A percentile compares a stretch with the other conserved stretches of the same genome.
Conservation (phyloP, 2,113 vertebrate species). For the Cyphomyrus discorhynchus region DNA sequence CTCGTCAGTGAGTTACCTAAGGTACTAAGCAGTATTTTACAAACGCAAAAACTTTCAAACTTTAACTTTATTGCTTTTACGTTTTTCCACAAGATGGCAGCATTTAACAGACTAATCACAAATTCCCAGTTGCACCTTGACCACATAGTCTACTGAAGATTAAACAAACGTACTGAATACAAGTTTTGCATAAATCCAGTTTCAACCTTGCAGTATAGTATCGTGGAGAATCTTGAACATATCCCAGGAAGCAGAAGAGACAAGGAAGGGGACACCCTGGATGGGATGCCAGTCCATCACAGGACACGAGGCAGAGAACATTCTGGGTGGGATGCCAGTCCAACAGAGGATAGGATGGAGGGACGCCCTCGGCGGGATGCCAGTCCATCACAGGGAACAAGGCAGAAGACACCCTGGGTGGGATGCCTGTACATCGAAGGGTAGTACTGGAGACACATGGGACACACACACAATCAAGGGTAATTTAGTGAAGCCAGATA, state of each 20-base stretch:
- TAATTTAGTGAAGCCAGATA: not conserved
- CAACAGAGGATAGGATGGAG: too few species aligned
- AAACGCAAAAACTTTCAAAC: not conserved
- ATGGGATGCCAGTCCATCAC: not conserved
- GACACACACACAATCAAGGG: not conserved
- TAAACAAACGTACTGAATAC: not conserved
- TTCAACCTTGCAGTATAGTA: not conserved
- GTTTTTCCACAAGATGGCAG: not conserved
- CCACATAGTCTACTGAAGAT: not conserved
- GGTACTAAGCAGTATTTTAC: not conserved
- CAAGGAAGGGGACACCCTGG: not conserved
- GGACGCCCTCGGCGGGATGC: not conserved
- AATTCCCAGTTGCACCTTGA: constrained; percentile 43
- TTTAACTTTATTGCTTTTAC: not conserved
- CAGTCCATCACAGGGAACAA: not conserved
- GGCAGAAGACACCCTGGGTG: not conserved
- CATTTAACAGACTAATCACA: not conserved
- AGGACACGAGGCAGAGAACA: too few species aligned
- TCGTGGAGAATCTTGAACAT: not conserved
- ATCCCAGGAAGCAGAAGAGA: not conserved
- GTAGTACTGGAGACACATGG: not conserved
- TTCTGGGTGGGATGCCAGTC: not conserved
- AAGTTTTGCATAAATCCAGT: not conserved
- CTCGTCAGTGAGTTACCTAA: not conserved
- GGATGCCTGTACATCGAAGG: not conserved